Conservation (phyloP, 30 jellyfish, hydroid and myxozoan genomes). For the Cassiopea andromeda region DNA sequence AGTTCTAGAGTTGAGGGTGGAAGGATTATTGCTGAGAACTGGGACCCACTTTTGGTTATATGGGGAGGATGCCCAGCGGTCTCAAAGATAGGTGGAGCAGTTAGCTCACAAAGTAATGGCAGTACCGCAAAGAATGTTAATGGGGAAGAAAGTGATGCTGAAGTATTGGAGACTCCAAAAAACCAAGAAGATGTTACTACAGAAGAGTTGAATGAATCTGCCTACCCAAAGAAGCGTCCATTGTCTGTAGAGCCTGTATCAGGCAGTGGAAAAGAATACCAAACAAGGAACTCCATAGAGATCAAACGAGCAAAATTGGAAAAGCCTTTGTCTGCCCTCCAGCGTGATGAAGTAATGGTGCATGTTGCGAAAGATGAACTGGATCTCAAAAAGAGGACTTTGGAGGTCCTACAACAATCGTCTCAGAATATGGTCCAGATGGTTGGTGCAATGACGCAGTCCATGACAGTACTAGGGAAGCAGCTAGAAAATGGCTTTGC, state of each 20-base stretch:
- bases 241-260: not conserved
- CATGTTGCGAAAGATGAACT: constrained; percentile 63
- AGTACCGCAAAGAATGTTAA: not conserved
- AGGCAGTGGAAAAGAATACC: not conserved
- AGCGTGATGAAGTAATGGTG: constrained; percentile 42
- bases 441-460: constrained; percentile 64
- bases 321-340: constrained; percentile 47
- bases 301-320: constrained; percentile 52
- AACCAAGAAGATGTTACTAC: not conserved
- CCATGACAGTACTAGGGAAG: constrained; percentile 58
- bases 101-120: not conserved
- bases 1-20: constrained; percentile 65
- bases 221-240: too few relatives aligned
- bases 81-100: constrained; percentile 23
- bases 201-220: not conserved
- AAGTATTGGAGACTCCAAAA: not conserved
- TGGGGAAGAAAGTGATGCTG: not conserved
- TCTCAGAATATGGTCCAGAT: constrained; percentile 27
- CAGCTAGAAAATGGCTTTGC: constrained; percentile 51
- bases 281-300: not conserved
- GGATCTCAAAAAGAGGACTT: constrained; percentile 29
- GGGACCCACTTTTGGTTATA: constrained; percentile 37
- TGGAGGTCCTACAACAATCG: constrained; percentile 33
- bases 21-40: constrained; percentile 21
- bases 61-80: constrained; percentile 71